Evolutionary conservation across 2,797 vertebrate genomes (phyloP), one percentile per base, ranked within the genome.

Genomic region (Epinephelus malabaricus): DNA sequence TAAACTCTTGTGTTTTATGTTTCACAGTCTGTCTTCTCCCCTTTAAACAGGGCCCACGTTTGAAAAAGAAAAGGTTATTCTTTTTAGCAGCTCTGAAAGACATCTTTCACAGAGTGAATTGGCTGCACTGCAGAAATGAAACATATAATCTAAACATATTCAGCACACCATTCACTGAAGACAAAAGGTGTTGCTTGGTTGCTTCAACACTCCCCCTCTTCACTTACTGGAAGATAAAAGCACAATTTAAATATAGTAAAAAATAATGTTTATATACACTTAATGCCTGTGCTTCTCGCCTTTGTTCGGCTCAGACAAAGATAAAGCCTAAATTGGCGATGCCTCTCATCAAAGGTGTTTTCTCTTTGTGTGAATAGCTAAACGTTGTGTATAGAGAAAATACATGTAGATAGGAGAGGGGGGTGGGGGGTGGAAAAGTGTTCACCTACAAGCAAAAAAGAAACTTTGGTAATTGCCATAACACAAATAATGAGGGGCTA

Each of bases 371-470:
- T 84, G 84, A 92, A 85, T 61, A 87, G 68, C 83, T 81, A 67
- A 86, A 92, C 45, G 66, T 64, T 77, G 75, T 88, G 69, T 78
- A 75, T 72, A 66, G 71, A 85, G 64, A 88, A 89, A 86, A 76
- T 79, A 86, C 65, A 76, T 84, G 67, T 63, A 78, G 86, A 91
- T 88, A 86, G 80, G 63, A 75, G 47, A 69, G 63, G 47, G 27
- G 40, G 2, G 43, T 38, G n/a, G 38, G 17, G 6, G 64, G 54
- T n/a, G 25, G 34, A 34, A 34, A 34, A 34, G 67, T 82, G 82
- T 92, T 90, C 92, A 94, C 94, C 94, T 94, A 94, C 82, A 82
- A 94, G 89, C 92, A 90, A 87, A 84, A 89, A 88, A 88, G 83
- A 91, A 92, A 92, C 86, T 89, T 89, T 81, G 84, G 81, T 94